Evolutionary conservation across 1,140 invertebrate genomes (phyloP), one percentile per base, ranked within the genome.

Genomic region (Spodoptera litura): DNA sequence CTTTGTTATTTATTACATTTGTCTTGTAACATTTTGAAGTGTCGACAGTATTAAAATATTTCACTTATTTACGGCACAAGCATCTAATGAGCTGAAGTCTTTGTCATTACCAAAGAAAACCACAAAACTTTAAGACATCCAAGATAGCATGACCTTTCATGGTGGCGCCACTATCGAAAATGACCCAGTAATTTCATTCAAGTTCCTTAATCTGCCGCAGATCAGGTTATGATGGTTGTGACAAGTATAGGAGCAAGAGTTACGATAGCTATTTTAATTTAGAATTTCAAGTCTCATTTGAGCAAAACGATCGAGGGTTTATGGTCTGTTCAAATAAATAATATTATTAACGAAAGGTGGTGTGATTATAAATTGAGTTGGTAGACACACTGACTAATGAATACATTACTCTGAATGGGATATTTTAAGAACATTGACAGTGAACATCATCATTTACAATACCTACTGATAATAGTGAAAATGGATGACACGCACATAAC

Each of bases 1-100:
- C 44, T 44, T 70, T 73, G 55, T 51, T 73, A 73, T 73, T 73
- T 73, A 73, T 61, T 73, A n/a, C 56, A 58, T 35, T 11, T 38
- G 38, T 58, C 53, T 73, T 66, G 61, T 53, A 66, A 55, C 51
- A 66, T 76, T 55, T 76, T 64, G 62, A 76, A 49, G 31, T 55
- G 74, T 55, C 25, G 52, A 76, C 61, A 66, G 51, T 20, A 73
- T 55, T 71, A 52, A 74, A 74, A 74, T 74, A 74, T 61, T 61
- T 38, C 58, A 62, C 25, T 52, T 74, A 74, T 62, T 74, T 62
- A 62, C 25, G 58, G 53, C n/a, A 15, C 27, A 55, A 20, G 9
- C 27, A 0, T 71, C n/a, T 71, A 71, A 71, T 71, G 68, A 71
- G 68, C 51, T 12, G 4, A n/a, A 35, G 66, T 70, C 25, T 53